Conservation (phyloP, 2,113 vertebrate genomes). For the Brachypteracias leptosomus region DNA sequence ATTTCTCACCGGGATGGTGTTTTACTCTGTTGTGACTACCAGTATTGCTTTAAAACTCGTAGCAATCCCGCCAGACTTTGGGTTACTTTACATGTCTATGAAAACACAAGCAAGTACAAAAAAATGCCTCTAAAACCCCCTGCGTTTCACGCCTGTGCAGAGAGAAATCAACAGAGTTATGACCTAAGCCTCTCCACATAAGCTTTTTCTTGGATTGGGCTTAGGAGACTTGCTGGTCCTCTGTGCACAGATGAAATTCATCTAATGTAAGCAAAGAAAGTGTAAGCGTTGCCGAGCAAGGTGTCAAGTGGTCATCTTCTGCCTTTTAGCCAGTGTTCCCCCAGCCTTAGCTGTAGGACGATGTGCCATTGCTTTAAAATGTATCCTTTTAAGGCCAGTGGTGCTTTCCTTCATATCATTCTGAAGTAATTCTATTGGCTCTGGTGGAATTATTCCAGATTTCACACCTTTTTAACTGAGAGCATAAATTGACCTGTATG, state of each 20-base stretch:
- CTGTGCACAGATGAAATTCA: background rate
- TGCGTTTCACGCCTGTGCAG: background rate
- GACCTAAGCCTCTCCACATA: background rate
- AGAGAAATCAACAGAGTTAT: background rate
- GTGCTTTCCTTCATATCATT: background rate
- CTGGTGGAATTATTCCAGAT: conserved; percentile 60
- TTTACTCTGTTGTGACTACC: background rate
- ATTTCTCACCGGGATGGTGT: background rate
- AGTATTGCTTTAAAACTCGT: background rate
- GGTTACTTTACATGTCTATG: background rate
- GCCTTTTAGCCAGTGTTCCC: background rate
- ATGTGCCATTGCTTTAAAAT: background rate
- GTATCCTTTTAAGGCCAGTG: background rate
- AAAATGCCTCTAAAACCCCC: background rate
- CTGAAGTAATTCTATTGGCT: conserved; percentile 49
- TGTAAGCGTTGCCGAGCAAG: background rate
- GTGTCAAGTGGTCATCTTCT: background rate
- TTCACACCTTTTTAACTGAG: conserved; percentile 68
- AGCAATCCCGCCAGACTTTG: background rate
- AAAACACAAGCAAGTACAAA: background rate
- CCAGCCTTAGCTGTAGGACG: background rate
- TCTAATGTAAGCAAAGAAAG: background rate
- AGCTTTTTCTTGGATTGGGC: background rate
- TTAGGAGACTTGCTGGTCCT: background rate
- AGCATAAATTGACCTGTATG: conserved; percentile 61